Evolutionary conservation across 2,797 vertebrate species (phyloP).

Genomic region (Enteromius afrohamiltoni): DNA sequence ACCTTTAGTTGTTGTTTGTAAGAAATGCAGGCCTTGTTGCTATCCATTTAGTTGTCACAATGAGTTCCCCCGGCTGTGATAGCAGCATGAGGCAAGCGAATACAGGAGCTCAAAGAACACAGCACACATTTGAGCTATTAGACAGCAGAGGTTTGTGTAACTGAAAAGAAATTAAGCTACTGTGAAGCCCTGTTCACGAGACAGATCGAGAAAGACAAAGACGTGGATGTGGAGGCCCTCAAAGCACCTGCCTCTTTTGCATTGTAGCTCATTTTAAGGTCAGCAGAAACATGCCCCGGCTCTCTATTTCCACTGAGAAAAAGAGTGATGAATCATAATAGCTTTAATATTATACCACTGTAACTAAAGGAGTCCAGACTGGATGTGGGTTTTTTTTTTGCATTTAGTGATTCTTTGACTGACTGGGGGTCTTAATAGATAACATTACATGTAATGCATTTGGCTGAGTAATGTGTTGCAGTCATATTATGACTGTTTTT

Average conservation of each 20-base stretch:
- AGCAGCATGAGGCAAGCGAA: constrained; percentile 20
- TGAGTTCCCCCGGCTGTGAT: constrained; percentile 19
- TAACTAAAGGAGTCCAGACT: neutral
- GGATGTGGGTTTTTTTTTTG: neutral
- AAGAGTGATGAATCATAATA: constrained; percentile 44
- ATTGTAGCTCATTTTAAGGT: constrained; percentile 51
- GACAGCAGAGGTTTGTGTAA: constrained; percentile 26
- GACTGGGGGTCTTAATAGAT: neutral
- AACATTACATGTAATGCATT: neutral
- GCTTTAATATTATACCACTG: constrained; percentile 3
- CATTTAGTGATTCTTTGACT: neutral
- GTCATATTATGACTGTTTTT: neutral
- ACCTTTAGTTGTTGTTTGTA: constrained; percentile 27
- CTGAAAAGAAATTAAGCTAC: constrained; percentile 41
- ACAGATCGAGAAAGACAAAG: neutral
- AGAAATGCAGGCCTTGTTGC: constrained; percentile 7
- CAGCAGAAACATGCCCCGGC: constrained; percentile 39
- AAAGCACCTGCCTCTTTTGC: constrained; percentile 28
- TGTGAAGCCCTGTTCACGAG: constrained; percentile 20
- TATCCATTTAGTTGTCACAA: constrained; percentile 32
- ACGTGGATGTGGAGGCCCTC: neutral
- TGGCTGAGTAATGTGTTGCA: neutral
- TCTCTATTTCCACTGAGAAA: constrained; percentile 46
- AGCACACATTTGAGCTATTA: constrained; percentile 25
- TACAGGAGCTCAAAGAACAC: constrained; percentile 20